Evolutionary conservation across 2,113 vertebrate genomes (phyloP).

Genomic region (Clinocottus analis): DNA sequence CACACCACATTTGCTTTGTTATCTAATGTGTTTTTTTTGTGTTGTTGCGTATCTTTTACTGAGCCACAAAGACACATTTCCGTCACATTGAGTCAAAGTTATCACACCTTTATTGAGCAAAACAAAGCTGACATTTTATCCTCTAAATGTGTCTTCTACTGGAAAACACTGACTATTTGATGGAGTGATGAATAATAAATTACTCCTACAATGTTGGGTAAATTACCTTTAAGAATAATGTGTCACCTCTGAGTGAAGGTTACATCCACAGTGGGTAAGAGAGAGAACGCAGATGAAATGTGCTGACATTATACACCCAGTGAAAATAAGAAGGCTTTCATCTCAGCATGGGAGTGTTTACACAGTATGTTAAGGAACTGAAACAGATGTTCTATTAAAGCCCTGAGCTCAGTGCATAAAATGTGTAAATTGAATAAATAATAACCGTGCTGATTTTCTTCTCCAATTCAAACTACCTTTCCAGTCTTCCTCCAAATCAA

Average conservation of each 20-base stretch:
- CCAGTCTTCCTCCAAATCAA: slow-evolving; percentile 17
- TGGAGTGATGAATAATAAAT: slow-evolving; percentile 13
- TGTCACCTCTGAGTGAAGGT: slow-evolving; percentile 19
- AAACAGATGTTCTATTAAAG: slow-evolving; percentile 25
- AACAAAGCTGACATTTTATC: slow-evolving; percentile 30
- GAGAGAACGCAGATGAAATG: slow-evolving; percentile 28
- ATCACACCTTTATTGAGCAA: slow-evolving; percentile 1
- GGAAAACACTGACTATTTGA: neutral
- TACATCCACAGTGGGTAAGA: slow-evolving; percentile 10
- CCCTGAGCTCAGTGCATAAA: slow-evolving; percentile 18
- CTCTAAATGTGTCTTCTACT: slow-evolving; percentile 41
- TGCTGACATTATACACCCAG: neutral
- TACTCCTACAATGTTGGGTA: neutral
- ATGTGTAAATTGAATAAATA: slow-evolving; percentile 30
- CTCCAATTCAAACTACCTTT: slow-evolving; percentile 21
- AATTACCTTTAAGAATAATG: slow-evolving; percentile 20
- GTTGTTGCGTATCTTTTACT: neutral
- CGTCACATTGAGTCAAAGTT: neutral
- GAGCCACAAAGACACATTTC: neutral
- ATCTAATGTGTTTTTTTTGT: neutral
- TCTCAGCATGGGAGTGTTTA: slow-evolving; percentile 11
- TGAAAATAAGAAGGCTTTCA: slow-evolving; percentile 26
- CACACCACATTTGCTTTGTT: neutral
- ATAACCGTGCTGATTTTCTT: slow-evolving; percentile 28
- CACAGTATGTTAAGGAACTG: neutral